These are phyloP conservation scores for Cryptoleucopteryx plumbea DNA, from an alignment of 2,113 vertebrate genomes.

Conservation along the genomic window DNA sequence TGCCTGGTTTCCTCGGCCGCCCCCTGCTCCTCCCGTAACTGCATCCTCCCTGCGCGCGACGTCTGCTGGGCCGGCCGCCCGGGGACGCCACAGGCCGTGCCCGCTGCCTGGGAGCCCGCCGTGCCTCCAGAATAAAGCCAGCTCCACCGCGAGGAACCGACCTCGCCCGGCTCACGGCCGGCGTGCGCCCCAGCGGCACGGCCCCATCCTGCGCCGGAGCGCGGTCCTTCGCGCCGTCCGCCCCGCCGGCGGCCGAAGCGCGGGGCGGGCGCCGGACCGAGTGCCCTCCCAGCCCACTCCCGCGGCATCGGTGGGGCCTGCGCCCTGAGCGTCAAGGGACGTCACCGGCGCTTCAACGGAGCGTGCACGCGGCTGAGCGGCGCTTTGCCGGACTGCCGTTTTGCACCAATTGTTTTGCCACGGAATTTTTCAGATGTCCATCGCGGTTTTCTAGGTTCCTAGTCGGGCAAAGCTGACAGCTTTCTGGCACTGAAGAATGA, in stretches of 20 bases:
- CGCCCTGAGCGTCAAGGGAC: not conserved
- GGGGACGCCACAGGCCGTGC: rapidly evolving
- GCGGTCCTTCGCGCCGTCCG: rapidly evolving
- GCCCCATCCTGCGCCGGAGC: too few species aligned
- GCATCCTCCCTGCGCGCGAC: not conserved
- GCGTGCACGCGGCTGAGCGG: not conserved
- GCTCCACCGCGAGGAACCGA: rapidly evolving
- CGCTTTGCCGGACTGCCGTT: not conserved
- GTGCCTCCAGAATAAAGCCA: not conserved
- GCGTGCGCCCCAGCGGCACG: too few species aligned
- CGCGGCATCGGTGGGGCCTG: not conserved
- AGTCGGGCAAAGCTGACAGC: not conserved
- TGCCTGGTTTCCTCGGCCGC: not conserved
- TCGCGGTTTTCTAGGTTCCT: not conserved
- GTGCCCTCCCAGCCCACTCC: not conserved
- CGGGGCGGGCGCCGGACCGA: too few species aligned
- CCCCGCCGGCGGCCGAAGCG: too few species aligned
- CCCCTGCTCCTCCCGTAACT: not conserved
- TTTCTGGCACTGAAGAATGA: not conserved
- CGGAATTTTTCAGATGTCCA: not conserved
- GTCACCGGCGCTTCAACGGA: not conserved
- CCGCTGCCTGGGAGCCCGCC: not conserved
- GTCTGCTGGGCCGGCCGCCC: not conserved
- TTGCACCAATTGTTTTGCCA: not conserved
- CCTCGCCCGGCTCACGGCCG: too few species aligned